Conservation (phyloP, 1,140 invertebrate species). For the Drosophila persimilis region DNA sequence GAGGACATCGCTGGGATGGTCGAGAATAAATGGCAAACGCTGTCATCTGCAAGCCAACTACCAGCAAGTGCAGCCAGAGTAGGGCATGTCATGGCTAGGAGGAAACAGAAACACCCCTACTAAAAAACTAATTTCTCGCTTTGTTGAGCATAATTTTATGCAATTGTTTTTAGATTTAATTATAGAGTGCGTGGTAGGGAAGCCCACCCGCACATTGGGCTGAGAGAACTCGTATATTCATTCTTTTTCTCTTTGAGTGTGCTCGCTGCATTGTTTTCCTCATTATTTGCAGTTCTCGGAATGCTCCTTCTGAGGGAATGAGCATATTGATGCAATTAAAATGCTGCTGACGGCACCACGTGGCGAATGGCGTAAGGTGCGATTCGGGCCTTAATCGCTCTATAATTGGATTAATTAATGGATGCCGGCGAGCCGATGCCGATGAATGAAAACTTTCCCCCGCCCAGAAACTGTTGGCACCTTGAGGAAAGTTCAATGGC, state of each 20-base stretch:
- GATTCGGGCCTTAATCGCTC: conserved; percentile 35
- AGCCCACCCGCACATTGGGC: conserved; percentile 12
- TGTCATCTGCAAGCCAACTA: conserved; percentile 17
- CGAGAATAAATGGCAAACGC: not conserved
- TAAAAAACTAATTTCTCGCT: conserved; percentile 77
- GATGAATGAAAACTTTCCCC: not conserved
- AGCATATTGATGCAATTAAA: conserved; percentile 31
- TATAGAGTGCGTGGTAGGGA: conserved; percentile 19
- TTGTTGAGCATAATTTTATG: conserved; percentile 75
- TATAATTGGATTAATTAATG: conserved; percentile 55
- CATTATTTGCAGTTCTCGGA: conserved; percentile 12
- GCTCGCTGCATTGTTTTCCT: not conserved
- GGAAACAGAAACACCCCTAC: conserved; percentile 43
- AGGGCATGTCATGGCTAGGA: conserved; percentile 27
- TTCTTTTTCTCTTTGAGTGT: not conserved
- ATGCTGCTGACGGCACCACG: conserved; percentile 26
- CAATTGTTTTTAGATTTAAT: conserved; percentile 74
- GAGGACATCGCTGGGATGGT: conserved; percentile 7
- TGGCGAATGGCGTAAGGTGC: conserved; percentile 23
- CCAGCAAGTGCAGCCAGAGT: conserved; percentile 20
- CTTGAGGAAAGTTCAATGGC: conserved; percentile 61
- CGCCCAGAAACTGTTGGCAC: conserved; percentile 11
- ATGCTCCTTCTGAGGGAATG: conserved; percentile 6
- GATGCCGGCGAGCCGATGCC: not conserved
- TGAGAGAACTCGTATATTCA: conserved; percentile 25